Base-by-base conservation (phyloP, 1,140 invertebrate genomes). In the Heliothis virescens region DNA sequence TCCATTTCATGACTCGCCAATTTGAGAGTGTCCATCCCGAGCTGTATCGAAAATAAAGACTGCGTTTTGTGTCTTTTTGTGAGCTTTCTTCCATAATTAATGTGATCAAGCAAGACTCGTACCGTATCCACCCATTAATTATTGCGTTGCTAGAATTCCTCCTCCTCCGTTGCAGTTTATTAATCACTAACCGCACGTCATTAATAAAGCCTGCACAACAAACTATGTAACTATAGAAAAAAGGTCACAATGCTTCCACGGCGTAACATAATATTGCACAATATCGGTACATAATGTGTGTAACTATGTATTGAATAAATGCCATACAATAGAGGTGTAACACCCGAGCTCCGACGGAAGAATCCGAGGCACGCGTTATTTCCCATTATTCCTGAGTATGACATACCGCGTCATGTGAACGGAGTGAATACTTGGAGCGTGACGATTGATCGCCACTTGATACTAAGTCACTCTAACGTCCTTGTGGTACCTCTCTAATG, bases 401-500 rank as follows among this genome's bases (percentile, higher is more conserved):
- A 78, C 69, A 79, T 29, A 48, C 13, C 34, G 59, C 34, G 16
- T 52, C 59, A 76, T 63, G 60, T 76, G 74, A 76, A 76, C 60
- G 29, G 26, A 71, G 82, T 82, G 80, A 81, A 88, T 85, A 76
- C 29, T 81, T 84, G 79, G 60, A 83, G 82, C 87, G 86, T 88
- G 85, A 90, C 85, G 86, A 60, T 63, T 59, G 73, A 78, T 72
- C 83, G 85, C 83, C 85, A 89, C 79, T 57, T 84, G 85, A 88
- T 82, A 87, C 80, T 67, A 65, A 60, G 69, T 63, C 60, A 65
- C 50, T 29, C 15, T 34, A 82, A 86, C 86, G 88, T 89, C 88
- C 87, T 91, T 89, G 86, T 79, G 79, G 81, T 82, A 85, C 89
- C 89, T 89, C 87, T 91, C 90, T 85, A 89, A 86, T 86, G 72